phyloP scores from a whole-genome alignment of 1,140 invertebrate species.

The Penaeus japonicus region DNA sequence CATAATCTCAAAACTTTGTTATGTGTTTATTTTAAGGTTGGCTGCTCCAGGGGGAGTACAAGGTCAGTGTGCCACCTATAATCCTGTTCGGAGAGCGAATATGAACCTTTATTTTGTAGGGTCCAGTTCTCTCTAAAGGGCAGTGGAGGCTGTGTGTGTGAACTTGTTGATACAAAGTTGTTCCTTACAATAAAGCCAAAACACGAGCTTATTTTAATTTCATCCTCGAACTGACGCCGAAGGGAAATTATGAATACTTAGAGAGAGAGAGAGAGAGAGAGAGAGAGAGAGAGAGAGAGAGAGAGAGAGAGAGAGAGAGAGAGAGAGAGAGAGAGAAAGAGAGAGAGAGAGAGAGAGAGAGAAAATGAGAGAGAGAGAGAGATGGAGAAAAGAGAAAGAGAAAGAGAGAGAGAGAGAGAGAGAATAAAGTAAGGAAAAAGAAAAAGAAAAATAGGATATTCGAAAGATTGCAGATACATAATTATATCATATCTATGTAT shows the following conservation, averaged over 20 bases:
- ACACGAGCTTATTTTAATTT: conserved; percentile 26
- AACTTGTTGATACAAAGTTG: conserved; percentile 51
- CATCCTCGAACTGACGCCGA: neutral
- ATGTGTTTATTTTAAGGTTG: neutral
- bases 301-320: no score
- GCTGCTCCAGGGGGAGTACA: neutral
- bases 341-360: no score
- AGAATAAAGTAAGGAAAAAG: no score
- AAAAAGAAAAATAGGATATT: no score
- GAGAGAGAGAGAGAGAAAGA: no score
- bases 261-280: neutral
- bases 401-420: no score
- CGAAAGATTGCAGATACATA: no score
- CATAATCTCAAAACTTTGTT: no score
- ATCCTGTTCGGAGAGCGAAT: conserved; percentile 11
- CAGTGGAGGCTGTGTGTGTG: conserved; percentile 50
- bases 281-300: neutral
- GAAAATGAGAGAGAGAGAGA: no score
- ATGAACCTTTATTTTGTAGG: conserved; percentile 2
- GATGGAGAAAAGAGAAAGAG: no score
- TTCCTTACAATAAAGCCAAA: conserved; percentile 51
- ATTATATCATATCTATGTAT: no score
- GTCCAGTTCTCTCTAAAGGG: conserved; percentile 21
- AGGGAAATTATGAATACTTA: neutral
- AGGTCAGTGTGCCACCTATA: conserved; percentile 20